Conservation (phyloP, 1,140 invertebrate genomes). For the Caerostris extrusa region DNA sequence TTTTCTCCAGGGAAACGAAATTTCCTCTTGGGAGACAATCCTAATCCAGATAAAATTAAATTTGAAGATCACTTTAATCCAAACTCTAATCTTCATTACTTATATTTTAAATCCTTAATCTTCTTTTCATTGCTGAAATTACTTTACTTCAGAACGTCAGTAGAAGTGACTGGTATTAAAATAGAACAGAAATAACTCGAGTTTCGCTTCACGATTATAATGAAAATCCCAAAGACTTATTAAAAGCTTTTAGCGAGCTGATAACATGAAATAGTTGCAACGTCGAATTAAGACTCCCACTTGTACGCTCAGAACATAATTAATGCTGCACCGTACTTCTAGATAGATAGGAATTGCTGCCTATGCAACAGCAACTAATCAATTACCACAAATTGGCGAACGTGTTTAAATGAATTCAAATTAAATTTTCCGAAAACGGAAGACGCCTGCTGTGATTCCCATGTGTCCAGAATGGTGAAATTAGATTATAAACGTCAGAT, state of each 20-base stretch:
- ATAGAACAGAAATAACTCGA: background rate
- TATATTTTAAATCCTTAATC: background rate
- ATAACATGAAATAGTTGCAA: background rate
- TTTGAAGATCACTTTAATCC: background rate
- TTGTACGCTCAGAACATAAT: background rate
- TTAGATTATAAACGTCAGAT: slow-evolving; percentile 32
- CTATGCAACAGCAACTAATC: slow-evolving; percentile 21
- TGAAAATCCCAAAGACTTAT: background rate
- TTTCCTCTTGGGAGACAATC: background rate
- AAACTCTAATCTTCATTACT: background rate
- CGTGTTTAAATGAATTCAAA: slow-evolving; percentile 48
- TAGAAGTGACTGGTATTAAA: background rate
- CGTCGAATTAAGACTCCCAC: background rate
- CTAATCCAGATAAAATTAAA: background rate
- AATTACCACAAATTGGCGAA: background rate
- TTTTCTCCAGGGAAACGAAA: background rate
- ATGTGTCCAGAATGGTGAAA: background rate
- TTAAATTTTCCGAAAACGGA: slow-evolving; percentile 40
- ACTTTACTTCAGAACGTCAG: background rate
- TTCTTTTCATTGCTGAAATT: background rate
- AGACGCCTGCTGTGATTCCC: slow-evolving; percentile 16
- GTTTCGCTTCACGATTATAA: background rate
- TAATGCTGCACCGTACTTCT: background rate
- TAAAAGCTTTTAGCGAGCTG: background rate
- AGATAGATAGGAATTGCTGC: background rate